A percentile compares a stretch with the other conserved stretches of the same genome.
Conservation (phyloP, 2,888 invertebrate species). For the Drosophila mimetica region DNA sequence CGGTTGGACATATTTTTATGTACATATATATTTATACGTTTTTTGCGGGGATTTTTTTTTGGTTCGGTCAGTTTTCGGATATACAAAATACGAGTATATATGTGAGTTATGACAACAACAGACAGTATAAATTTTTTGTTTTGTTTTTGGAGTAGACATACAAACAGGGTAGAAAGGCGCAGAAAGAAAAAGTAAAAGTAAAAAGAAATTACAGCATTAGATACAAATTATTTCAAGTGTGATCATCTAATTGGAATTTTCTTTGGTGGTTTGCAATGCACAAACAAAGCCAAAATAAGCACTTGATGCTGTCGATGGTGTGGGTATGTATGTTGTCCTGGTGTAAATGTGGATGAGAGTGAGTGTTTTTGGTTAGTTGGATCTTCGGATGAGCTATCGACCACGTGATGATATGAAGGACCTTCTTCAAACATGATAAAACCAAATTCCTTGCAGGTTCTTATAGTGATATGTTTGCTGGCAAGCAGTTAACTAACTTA, state of each 20-base stretch:
- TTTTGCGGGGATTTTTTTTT: constrained; percentile 57
- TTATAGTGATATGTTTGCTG: constrained; percentile 16
- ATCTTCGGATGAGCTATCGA: constrained; percentile 35
- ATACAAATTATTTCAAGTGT: constrained; percentile 70
- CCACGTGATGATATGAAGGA: constrained; percentile 42
- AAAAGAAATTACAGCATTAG: constrained; percentile 82
- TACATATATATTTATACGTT: constrained; percentile 32
- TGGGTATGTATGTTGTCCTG: constrained; percentile 14
- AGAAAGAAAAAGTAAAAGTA: constrained; percentile 76
- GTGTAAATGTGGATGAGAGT: constrained; percentile 15
- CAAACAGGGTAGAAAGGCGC: constrained; percentile 60
- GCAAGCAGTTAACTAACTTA: constrained; percentile 45
- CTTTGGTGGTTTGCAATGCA: constrained; percentile 28
- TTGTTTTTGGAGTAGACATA: constrained; percentile 68
- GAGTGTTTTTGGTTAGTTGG: constrained; percentile 23
- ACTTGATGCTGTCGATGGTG: constrained; percentile 14
- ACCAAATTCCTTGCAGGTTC: constrained; percentile 7
- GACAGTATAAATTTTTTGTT: constrained; percentile 48
- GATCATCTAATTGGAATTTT: constrained; percentile 41
- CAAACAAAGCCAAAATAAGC: constrained; percentile 36
- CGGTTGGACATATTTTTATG: constrained; percentile 43
- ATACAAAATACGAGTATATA: constrained; percentile 61
- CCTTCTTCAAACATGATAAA: background rate
- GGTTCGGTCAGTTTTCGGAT: constrained; percentile 64
- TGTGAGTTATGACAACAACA: constrained; percentile 60